A percentile compares a stretch with the other conserved stretches of the same genome.
Evolutionary conservation across 2,113 vertebrate species (phyloP).

Genomic region (Scytalopus superciliaris): DNA sequence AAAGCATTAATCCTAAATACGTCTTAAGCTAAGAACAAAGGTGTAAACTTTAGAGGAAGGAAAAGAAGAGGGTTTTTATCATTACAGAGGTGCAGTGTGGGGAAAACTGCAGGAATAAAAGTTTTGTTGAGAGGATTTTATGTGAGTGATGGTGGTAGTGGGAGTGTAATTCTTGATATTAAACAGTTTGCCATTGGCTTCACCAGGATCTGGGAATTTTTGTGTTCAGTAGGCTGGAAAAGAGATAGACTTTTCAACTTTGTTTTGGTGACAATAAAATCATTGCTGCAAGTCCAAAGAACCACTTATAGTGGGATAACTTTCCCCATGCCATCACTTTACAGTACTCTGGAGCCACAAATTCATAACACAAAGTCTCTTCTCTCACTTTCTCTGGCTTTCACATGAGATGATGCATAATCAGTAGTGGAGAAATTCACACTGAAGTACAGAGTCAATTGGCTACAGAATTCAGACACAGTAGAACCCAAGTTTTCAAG

Average conservation of each 20-base stretch:
- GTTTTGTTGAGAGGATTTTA: background rate
- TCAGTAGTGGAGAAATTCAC: background rate
- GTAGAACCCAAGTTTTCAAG: background rate
- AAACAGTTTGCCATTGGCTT: background rate
- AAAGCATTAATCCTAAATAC: conserved; percentile 62
- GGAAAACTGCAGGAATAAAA: background rate
- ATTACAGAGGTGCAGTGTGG: background rate
- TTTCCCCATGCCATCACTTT: background rate
- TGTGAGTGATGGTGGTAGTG: background rate
- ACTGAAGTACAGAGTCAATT: background rate
- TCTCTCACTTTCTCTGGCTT: background rate
- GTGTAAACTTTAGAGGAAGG: background rate
- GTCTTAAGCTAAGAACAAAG: conserved; percentile 10
- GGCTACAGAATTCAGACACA: background rate
- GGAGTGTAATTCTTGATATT: background rate
- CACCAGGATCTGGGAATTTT: background rate
- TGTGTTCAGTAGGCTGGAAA: background rate
- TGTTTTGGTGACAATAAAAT: background rate
- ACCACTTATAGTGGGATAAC: background rate
- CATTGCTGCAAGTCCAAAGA: background rate
- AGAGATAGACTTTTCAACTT: background rate
- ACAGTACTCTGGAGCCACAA: background rate
- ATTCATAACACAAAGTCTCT: background rate
- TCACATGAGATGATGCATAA: background rate
- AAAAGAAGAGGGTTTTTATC: background rate